Base-by-base conservation (phyloP, 2,888 invertebrate genomes). In the Brachyptera risi region DNA sequence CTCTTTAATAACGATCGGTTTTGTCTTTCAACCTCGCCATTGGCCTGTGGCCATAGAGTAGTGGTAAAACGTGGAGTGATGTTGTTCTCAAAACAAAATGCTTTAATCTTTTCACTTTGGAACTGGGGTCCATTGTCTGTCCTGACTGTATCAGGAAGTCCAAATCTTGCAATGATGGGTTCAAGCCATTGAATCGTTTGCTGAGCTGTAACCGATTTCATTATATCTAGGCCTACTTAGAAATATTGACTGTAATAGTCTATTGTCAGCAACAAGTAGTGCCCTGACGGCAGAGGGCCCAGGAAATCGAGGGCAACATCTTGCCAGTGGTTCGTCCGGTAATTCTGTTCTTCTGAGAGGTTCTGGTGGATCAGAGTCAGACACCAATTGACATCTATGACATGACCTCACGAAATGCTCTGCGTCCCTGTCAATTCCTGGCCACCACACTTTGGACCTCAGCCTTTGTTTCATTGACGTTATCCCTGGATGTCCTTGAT, bases 401-500 rank as follows among this genome's bases (percentile, higher is more conserved):
- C 51, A 51, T 3, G 27, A 11, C 17, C 17, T 49, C 3, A 49
- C 49, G 26, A 23, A 49, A 3, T 24, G 5, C 26, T 49, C 49
- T 4, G 26, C 23, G 3, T 3, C 49, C n/a, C 24, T 23, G 17
- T 49, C 49, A 11, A 49, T 49, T 17, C 21, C 21, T 7, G 47
- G 47, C 47, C 47, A 47, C 47, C 47, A 47, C 5, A 73, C 73
- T 66, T 73, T 73, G 1, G 70, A 67, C 3, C 73, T 56, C 1
- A 73, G 58, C 13, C 72, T 62, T 5, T 63, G 61, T 59, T 73
- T 74, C 72, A 73, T 73, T 0, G 68, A 65, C 0, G 69, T 70
- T 2, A 72, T 70, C 1, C 73, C 73, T 1, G 72, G 72, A 42
- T 74, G 73, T 62, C 73, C 72, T 58, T 71, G 69, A 44, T 71